phyloP scores from a whole-genome alignment of 2,888 invertebrate species.

The Pandemis corylana region DNA sequence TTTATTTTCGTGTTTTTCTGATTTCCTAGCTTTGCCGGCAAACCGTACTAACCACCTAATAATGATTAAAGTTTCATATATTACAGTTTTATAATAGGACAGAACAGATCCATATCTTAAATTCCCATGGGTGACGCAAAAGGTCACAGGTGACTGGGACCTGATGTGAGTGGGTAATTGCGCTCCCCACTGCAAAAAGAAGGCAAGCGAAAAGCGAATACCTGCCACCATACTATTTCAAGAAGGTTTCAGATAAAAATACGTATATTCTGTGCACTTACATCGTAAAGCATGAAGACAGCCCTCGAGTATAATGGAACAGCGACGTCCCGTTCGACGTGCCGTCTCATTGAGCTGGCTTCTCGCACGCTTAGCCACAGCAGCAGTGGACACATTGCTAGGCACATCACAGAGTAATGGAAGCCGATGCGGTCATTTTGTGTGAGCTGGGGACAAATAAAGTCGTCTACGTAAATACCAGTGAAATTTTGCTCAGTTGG shows the following conservation, averaged over 20 bases:
- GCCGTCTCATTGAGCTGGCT: constrained; percentile 83
- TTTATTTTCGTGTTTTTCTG: too few relatives aligned
- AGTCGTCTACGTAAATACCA: background rate
- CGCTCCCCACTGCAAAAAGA: too few relatives aligned
- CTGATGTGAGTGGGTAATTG: too few relatives aligned
- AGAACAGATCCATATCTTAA: too few relatives aligned
- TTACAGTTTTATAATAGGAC: too few relatives aligned
- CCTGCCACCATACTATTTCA: background rate
- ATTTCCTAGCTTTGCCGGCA: too few relatives aligned
- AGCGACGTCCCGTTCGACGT: constrained; percentile 92
- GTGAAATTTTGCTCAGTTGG: background rate
- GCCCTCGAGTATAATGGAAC: constrained; percentile 92
- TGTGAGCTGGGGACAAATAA: constrained; percentile 79
- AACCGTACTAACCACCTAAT: too few relatives aligned
- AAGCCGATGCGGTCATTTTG: constrained; percentile 93
- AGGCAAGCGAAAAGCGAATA: too few relatives aligned
- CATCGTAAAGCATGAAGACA: constrained; percentile 92
- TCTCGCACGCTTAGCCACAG: constrained; percentile 86
- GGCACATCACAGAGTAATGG: constrained; percentile 92
- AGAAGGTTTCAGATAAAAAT: background rate
- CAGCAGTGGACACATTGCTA: constrained; percentile 91
- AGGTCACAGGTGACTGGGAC: too few relatives aligned
- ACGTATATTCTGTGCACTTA: constrained; percentile 66
- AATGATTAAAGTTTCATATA: too few relatives aligned
- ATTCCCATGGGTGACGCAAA: too few relatives aligned